Evolutionary conservation across 2,113 vertebrate genomes (phyloP).

Genomic region (Fulica atra): DNA sequence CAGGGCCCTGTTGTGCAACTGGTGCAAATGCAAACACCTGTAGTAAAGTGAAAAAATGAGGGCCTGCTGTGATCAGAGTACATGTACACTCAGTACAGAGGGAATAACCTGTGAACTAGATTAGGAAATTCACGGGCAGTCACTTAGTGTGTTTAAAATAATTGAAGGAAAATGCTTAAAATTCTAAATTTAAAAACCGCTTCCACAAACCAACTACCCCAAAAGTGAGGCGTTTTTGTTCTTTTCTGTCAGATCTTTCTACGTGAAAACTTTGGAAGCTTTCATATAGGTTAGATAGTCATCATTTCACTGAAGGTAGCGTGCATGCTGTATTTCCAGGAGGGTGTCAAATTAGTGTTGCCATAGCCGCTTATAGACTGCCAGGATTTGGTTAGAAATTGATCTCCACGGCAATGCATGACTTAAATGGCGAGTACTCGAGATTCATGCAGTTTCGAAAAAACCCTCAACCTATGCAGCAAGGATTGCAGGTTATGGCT

Average conservation of each 20-base stretch:
- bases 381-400: background rate
- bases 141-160: background rate
- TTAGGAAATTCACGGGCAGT: background rate
- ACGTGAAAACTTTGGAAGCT: background rate
- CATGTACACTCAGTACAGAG: background rate
- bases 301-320: background rate
- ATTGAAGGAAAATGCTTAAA: background rate
- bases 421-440: background rate
- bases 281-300: background rate
- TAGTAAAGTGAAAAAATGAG: background rate
- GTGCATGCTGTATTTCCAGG: background rate
- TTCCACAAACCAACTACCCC: background rate
- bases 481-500: background rate
- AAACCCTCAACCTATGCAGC: background rate
- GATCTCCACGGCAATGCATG: background rate
- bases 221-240: background rate
- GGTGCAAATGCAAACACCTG: background rate
- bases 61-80: background rate
- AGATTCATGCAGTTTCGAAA: background rate
- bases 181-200: background rate
- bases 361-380: background rate
- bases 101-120: background rate
- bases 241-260: background rate
- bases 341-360: background rate
- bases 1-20: background rate